Evolutionary conservation across 2,888 invertebrate genomes (phyloP).

Genomic region (Parascotia fuliginaria): DNA sequence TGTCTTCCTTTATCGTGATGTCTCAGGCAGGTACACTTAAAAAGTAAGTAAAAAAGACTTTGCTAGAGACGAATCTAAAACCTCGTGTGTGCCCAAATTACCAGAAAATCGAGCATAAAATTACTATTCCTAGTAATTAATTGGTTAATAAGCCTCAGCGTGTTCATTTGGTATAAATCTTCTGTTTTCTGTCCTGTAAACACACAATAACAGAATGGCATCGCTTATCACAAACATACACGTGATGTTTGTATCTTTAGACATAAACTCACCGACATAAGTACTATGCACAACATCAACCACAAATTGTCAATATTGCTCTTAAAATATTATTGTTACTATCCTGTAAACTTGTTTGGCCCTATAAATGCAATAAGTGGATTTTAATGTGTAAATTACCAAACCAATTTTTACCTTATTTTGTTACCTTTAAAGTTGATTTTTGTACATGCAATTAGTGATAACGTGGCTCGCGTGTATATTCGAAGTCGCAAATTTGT

Average conservation of each 20-base stretch:
- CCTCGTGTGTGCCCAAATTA: too few species aligned
- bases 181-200: conserved; percentile 22
- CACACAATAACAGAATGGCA: conserved; percentile 33
- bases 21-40: too few species aligned
- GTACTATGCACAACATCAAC: conserved; percentile 48
- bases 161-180: too few species aligned
- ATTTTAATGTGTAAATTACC: conserved; percentile 15
- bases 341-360: conserved; percentile 58
- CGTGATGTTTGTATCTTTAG: conserved; percentile 41
- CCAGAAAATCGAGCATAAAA: too few species aligned
- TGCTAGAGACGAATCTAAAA: too few species aligned
- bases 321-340: conserved; percentile 66
- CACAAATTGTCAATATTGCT: conserved; percentile 54
- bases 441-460: conserved; percentile 22
- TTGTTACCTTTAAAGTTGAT: conserved; percentile 17
- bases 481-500: conserved; percentile 69
- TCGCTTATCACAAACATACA: conserved; percentile 33
- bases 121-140: too few species aligned
- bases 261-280: conserved; percentile 46
- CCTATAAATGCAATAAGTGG: conserved; percentile 53
- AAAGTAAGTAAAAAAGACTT: too few species aligned
- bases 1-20: too few species aligned
- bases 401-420: conserved; percentile 23
- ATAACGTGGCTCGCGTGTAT: conserved; percentile 61
- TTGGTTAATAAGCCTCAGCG: too few species aligned